phyloP scores from a whole-genome alignment of 2,888 invertebrate species.

The Endomychus coccineus region DNA sequence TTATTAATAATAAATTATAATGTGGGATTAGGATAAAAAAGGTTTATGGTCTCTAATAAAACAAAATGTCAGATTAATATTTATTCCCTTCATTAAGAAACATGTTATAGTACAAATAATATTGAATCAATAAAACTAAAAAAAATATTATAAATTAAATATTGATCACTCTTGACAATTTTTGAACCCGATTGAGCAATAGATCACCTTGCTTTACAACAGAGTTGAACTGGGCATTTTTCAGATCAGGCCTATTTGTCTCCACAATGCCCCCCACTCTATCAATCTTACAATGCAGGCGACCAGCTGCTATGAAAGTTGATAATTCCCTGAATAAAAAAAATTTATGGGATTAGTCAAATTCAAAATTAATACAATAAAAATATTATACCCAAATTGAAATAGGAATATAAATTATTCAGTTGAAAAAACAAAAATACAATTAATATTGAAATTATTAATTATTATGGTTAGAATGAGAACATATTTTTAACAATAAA shows the following conservation, averaged over 20 bases:
- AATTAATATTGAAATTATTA: too few relatives aligned
- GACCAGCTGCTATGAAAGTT: conserved; percentile 94
- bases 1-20: too few relatives aligned
- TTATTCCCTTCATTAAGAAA: too few relatives aligned
- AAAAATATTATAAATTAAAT: conserved; percentile 57
- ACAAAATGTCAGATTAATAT: too few relatives aligned
- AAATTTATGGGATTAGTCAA: conserved; percentile 3
- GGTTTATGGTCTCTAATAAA: too few relatives aligned
- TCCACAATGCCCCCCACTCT: conserved; percentile 94
- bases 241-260: conserved; percentile 85
- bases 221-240: conserved; percentile 88
- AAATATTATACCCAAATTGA: too few relatives aligned
- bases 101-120: background rate
- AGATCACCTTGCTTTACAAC: conserved; percentile 98
- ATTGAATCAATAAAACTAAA: background rate
- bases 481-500: too few relatives aligned
- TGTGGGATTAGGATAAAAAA: too few relatives aligned
- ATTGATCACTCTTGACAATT: conserved; percentile 97
- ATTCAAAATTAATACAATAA: too few relatives aligned
- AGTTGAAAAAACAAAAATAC: too few relatives aligned
- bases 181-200: conserved; percentile 94
- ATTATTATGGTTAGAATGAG: too few relatives aligned
- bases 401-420: too few relatives aligned
- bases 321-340: conserved; percentile 56
- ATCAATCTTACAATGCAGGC: conserved; percentile 95